These are phyloP conservation scores for Drosophila mimica DNA, from an alignment of 2,888 invertebrate species.

Conservation along the genomic window DNA sequence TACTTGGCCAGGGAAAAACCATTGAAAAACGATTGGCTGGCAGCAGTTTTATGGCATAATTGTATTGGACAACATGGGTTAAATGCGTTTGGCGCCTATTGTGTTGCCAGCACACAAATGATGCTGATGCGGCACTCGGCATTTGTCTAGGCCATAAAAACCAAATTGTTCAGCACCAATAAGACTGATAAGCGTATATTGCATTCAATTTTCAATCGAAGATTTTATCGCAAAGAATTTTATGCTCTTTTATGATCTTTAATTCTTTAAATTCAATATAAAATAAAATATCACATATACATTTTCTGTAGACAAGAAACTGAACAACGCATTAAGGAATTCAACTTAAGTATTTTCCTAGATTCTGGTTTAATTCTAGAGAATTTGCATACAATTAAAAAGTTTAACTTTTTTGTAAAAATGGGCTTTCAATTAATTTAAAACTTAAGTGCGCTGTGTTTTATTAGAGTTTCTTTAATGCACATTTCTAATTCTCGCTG, in stretches of 20 bases:
- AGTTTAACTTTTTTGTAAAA: neutral
- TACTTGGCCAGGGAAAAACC: slow-evolving; percentile 15
- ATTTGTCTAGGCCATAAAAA: slow-evolving; percentile 37
- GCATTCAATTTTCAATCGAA: slow-evolving; percentile 6
- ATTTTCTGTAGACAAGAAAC: neutral
- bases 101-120: slow-evolving; percentile 19
- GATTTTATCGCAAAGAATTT: slow-evolving; percentile 10
- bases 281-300: neutral
- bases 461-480: neutral
- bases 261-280: neutral
- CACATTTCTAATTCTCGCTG: slow-evolving; percentile 1
- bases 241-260: neutral
- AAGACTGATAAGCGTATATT: slow-evolving; percentile 18
- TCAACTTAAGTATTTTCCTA: neutral
- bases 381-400: neutral
- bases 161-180: slow-evolving; percentile 19
- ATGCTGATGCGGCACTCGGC: slow-evolving; percentile 56
- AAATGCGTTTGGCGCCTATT: slow-evolving; percentile 28
- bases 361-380: neutral
- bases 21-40: slow-evolving; percentile 59
- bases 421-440: too few relatives aligned
- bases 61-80: slow-evolving; percentile 57
- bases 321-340: neutral
- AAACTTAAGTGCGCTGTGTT: neutral
- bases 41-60: slow-evolving; percentile 44